Conservation (phyloP, 2,113 vertebrate species). For the Phaethon lepturus region DNA sequence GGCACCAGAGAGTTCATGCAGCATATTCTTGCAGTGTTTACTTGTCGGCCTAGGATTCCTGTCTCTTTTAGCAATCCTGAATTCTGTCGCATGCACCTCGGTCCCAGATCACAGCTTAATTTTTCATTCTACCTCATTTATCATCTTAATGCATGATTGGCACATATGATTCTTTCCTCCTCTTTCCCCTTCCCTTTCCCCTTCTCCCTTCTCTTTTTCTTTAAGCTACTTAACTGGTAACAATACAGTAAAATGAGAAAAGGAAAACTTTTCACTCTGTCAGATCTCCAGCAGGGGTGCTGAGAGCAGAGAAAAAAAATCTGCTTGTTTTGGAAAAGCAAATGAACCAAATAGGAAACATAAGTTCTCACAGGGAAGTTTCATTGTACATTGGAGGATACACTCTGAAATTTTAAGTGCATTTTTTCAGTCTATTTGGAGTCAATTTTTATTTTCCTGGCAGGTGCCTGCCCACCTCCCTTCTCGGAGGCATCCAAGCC, state of each 20-base stretch:
- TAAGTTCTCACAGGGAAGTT: conserved; percentile 63
- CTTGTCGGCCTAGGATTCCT: neutral
- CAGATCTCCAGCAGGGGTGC: conserved; percentile 70
- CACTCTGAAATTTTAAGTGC: conserved; percentile 37
- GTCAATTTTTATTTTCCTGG: conserved; percentile 73
- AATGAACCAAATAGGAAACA: conserved; percentile 72
- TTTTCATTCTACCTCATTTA: neutral
- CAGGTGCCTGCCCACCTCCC: conserved; percentile 65
- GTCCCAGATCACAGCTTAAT: neutral
- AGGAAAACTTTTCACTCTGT: neutral
- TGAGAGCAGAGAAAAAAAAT: conserved; percentile 60
- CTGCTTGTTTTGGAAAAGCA: conserved; percentile 73
- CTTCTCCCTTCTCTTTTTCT: neutral
- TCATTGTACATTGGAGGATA: conserved; percentile 49
- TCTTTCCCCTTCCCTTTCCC: neutral
- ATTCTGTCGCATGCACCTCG: neutral
- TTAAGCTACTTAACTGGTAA: conserved; percentile 15
- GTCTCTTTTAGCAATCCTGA: neutral
- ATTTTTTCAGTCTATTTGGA: conserved; percentile 69
- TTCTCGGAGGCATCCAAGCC: conserved; percentile 46
- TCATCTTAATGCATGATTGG: neutral
- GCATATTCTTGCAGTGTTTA: neutral
- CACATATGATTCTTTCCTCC: neutral
- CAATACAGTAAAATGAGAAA: neutral
- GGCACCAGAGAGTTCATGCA: neutral